Evolutionary conservation across 2,113 vertebrate species (phyloP), one percentile per base, ranked within the genome.

Genomic region (Gracilinanus agilis): DNA sequence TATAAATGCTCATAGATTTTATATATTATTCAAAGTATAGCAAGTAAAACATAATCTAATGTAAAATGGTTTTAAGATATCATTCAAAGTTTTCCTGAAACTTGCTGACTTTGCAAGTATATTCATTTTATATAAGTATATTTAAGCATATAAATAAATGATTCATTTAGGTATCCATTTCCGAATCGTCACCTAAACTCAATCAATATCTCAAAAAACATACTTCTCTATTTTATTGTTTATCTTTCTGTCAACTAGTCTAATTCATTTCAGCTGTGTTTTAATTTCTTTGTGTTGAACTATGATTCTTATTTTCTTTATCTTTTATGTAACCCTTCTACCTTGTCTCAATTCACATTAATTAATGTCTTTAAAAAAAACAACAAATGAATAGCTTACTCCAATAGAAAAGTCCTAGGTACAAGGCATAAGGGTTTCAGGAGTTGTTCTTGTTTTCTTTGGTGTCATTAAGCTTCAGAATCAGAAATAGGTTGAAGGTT

Each of bases 21-120:
- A 44, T 92, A 67, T 12, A 29, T 92, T 90, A 25, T 91, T 97
- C 44, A 92, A 55, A 95, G 10, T 25, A 24, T 5, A 94, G 54
- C 91, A 58, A n/a, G 29, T 24, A 10, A 94, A 95, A 54, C 29
- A 23, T 21, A 92, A 89, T 94, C 83, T 23, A 95, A 93, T 92
- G 93, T 95, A 61, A 10, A 94, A n/a, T 3, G 24, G 55, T 90
- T 19, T 96, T 96, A 93, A 95, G 95, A 91, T 75, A n/a, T 6
- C 12, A 75, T 75, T n/a, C 61, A 11, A 75, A 75, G 13, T 83
- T 40, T 40, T 83, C 67, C 67, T 83, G 67, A 83, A 83, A 83
- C 40, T 19, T 40, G 16, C n/a, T 67, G 83, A 27, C 7, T 24
- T 53, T 75, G 0, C 54, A 19, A 94, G 7, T 11, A 2, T 89